Conservation (phyloP, 2,888 invertebrate species). For the Archaeoteleia sp. region DNA sequence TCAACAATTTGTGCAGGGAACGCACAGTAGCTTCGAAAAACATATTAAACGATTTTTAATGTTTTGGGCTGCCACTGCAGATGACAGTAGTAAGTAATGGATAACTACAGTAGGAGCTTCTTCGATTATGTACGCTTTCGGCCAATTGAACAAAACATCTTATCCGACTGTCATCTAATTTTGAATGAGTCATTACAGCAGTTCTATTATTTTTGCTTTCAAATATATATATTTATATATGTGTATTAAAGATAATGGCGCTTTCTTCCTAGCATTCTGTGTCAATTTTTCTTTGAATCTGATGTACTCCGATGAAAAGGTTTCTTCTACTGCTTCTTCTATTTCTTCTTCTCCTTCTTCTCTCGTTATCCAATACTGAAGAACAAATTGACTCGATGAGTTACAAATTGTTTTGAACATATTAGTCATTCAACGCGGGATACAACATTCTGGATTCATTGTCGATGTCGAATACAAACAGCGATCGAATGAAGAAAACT, state of each 20-base stretch:
- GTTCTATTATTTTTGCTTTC: background rate
- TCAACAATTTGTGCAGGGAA: no score
- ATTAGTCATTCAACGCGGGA: no score
- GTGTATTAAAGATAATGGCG: no score
- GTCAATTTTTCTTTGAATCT: background rate
- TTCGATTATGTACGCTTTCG: slow-evolving; percentile 16
- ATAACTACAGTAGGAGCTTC: slow-evolving; percentile 37
- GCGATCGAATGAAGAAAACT: no score
- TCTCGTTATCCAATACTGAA: slow-evolving; percentile 71
- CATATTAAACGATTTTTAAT: slow-evolving; percentile 40
- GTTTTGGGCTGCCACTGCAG: slow-evolving; percentile 69
- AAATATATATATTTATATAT: no score
- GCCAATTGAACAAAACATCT: slow-evolving; percentile 1
- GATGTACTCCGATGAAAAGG: background rate
- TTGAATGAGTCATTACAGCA: background rate
- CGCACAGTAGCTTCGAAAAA: no score
- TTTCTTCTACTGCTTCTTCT: slow-evolving; percentile 18
- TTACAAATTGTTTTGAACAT: no score
- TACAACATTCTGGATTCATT: no score
- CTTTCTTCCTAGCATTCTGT: background rate
- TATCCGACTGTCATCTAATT: background rate
- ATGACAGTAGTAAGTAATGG: slow-evolving; percentile 71
- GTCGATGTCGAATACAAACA: no score
- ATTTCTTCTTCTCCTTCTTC: no score
- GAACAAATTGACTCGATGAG: slow-evolving; percentile 51